These are phyloP conservation scores for Aphrophora alni DNA, from an alignment of 2,888 invertebrate species.

Conservation along the genomic window DNA sequence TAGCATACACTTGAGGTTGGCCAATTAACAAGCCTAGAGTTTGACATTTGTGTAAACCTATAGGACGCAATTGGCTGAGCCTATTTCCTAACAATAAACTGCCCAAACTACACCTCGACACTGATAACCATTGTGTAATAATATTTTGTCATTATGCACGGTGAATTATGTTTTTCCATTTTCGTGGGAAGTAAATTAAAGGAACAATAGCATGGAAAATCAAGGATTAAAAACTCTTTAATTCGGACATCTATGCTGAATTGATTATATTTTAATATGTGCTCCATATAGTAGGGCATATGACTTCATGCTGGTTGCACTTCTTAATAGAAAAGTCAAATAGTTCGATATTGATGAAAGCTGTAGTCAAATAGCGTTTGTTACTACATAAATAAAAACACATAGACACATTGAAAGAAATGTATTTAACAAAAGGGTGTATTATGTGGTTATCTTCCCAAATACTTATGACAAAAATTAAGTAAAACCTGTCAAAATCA, in stretches of 20 bases:
- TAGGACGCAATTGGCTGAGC: background rate
- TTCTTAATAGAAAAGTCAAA: too few relatives aligned
- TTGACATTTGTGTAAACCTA: constrained; percentile 2
- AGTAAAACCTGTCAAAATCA: too few relatives aligned
- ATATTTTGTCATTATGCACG: constrained; percentile 29
- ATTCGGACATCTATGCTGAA: background rate
- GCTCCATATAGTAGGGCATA: background rate
- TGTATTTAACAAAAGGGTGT: too few relatives aligned
- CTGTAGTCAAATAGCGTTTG: too few relatives aligned
- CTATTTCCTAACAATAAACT: background rate
- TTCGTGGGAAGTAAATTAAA: constrained; percentile 33
- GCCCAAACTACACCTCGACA: background rate
- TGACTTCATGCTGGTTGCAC: too few relatives aligned
- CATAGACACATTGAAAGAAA: too few relatives aligned
- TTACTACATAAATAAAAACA: too few relatives aligned
- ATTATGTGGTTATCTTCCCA: too few relatives aligned
- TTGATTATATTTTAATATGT: background rate
- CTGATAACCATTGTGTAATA: constrained; percentile 19
- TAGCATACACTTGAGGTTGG: background rate
- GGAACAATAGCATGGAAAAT: constrained; percentile 32
- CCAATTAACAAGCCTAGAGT: background rate
- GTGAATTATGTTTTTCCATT: constrained; percentile 25
- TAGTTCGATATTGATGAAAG: too few relatives aligned
- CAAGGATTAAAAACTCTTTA: background rate
- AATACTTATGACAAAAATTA: too few relatives aligned